Percentiles rank a stretch among this genome's conserved stretches.
Evolutionary conservation across 1,140 invertebrate genomes (phyloP).

Genomic region (Drosophila kepulauana): DNA sequence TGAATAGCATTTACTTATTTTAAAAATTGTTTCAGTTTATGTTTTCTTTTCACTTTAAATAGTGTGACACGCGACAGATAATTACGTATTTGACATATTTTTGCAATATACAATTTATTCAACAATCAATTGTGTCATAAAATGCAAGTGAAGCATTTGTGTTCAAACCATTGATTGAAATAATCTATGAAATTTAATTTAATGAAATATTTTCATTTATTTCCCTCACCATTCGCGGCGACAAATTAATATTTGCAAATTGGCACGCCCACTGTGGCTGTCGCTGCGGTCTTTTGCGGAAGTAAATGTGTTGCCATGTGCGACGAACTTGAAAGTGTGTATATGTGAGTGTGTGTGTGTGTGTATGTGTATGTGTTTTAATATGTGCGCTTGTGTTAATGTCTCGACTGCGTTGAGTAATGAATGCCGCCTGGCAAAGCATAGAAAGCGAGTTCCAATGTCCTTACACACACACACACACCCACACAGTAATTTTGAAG

Average conservation of each 20-base stretch:
- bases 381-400: slow-evolving; percentile 49
- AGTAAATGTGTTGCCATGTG: slow-evolving; percentile 55
- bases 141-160: neutral
- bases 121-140: neutral
- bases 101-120: too few relatives aligned
- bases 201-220: neutral
- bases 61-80: too few relatives aligned
- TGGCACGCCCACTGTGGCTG: slow-evolving; percentile 33
- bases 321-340: slow-evolving; percentile 50
- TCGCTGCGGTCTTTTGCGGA: slow-evolving; percentile 31
- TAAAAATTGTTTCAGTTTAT: too few relatives aligned
- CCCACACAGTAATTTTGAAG: slow-evolving; percentile 63
- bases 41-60: too few relatives aligned
- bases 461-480: slow-evolving; percentile 56
- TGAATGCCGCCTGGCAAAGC: slow-evolving; percentile 67
- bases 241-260: slow-evolving; percentile 5
- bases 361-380: slow-evolving; percentile 41
- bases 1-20: too few relatives aligned
- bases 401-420: slow-evolving; percentile 66
- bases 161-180: too few relatives aligned
- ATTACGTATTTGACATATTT: too few relatives aligned
- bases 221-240: neutral
- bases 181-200: neutral
- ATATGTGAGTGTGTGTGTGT: slow-evolving; percentile 15
- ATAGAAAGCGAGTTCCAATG: slow-evolving; percentile 72